Evolutionary conservation across 2,113 vertebrate species (phyloP), one percentile per base, ranked within the genome.

Genomic region (Pseudorhombus dupliciocellatus): DNA sequence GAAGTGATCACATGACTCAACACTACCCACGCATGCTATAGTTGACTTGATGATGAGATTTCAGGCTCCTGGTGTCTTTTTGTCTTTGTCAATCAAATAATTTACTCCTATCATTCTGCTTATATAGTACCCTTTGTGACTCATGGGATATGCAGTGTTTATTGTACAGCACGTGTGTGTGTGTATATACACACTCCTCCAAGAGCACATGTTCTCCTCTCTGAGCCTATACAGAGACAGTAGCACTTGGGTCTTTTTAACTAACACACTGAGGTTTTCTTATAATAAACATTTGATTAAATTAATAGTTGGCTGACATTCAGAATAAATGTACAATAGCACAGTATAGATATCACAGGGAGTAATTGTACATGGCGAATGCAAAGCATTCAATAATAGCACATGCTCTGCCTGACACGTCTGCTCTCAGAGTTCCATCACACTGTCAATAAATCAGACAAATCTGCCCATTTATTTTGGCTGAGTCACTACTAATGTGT

Each of bases 251-350:
- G 11, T 12, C 11, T 25, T 54, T 26, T 54, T 26, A 5, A 26
- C 11, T 18, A 55, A 59, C 31, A 55, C 42, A 31, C 0, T 6
- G 50, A 62, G 34, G n/a, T 59, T 34, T 64, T 66, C 4, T 54
- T 21, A 42, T 1, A 21, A 16, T 34, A 51, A 5, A 66, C 20
- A 76, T 22, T 21, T 2, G 15, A 46, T 74, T 75, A 42, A 53
- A 78, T 31, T 74, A 21, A 59, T 60, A 62, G 20, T 79, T 66
- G 65, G 59, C 65, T 70, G 37, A 40, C 48, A 34, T 58, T 71
- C n/a, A 81, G 59, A 71, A 51, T 53, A 26, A 53, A 56, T 54
- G 25, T 5, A 40, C 30, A 59, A 56, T 44, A 55, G 31, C 22
- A 65, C 31, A 57, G 42, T 20, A 54, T 16, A 61, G 3, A 22